phyloP scores from a whole-genome alignment of 2,888 invertebrate species.

The Polydrusus tereticollis region DNA sequence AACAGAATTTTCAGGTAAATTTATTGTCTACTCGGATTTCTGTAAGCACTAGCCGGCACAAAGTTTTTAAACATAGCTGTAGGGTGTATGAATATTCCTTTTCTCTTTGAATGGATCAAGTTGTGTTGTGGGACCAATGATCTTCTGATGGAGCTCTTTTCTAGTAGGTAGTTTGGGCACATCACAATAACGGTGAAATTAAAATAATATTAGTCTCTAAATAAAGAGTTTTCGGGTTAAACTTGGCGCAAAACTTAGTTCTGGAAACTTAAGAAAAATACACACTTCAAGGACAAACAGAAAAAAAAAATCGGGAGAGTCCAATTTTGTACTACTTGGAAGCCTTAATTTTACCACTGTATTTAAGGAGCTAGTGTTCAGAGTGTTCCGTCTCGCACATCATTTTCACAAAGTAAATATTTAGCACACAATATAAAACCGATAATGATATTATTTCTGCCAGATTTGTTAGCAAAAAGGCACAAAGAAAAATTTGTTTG shows the following conservation, averaged over 20 bases:
- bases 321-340: constrained; percentile 59
- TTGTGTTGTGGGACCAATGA: constrained; percentile 75
- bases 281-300: constrained; percentile 50
- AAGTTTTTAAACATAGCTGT: constrained; percentile 90
- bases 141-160: constrained; percentile 69
- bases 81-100: constrained; percentile 90
- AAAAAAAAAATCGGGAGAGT: constrained; percentile 62
- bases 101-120: constrained; percentile 85
- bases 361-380: constrained; percentile 56
- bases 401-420: constrained; percentile 54
- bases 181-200: constrained; percentile 69
- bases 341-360: neutral
- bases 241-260: constrained; percentile 17
- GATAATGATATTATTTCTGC: constrained; percentile 6
- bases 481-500: constrained; percentile 46
- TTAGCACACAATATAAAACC: constrained; percentile 18
- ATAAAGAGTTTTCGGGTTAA: constrained; percentile 24
- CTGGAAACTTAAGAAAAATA: constrained; percentile 52
- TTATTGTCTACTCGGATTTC: constrained; percentile 56
- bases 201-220: constrained; percentile 52
- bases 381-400: constrained; percentile 59
- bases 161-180: constrained; percentile 74
- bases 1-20: constrained; percentile 47
- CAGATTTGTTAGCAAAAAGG: constrained; percentile 10
- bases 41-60: constrained; percentile 60